These are phyloP conservation scores for Drosophila setifemur DNA, from an alignment of 1,140 invertebrate genomes.

Conservation along the genomic window DNA sequence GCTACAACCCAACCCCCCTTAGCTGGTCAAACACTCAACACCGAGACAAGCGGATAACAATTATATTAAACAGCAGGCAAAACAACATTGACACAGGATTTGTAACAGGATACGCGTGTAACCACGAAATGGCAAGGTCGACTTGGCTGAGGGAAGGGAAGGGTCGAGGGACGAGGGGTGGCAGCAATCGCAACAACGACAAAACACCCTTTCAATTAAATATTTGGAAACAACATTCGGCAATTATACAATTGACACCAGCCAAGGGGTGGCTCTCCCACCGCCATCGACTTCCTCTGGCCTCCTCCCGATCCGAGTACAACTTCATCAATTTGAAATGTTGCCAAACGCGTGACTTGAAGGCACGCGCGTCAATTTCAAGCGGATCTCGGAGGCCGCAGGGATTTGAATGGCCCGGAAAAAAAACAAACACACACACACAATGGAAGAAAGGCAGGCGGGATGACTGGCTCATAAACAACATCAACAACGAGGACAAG, in stretches of 20 bases:
- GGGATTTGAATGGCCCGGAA: conserved; percentile 63
- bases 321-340: conserved; percentile 82
- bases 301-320: conserved; percentile 9
- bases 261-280: conserved; percentile 26
- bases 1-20: conserved; percentile 2
- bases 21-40: conserved; percentile 17
- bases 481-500: conserved; percentile 77
- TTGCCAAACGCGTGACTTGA: conserved; percentile 51
- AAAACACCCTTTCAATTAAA: conserved; percentile 82
- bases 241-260: conserved; percentile 81
- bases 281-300: neutral
- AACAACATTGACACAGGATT: conserved; percentile 74
- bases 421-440: too few species aligned
- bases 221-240: conserved; percentile 78
- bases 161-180: neutral
- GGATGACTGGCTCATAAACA: conserved; percentile 69
- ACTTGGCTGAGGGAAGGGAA: neutral
- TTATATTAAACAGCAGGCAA: conserved; percentile 79
- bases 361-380: conserved; percentile 72
- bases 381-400: conserved; percentile 44
- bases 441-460: neutral
- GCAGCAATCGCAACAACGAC: conserved; percentile 32
- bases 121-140: conserved; percentile 62
- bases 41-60: conserved; percentile 67
- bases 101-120: conserved; percentile 82